Percentiles rank a stretch among this genome's conserved stretches.
phyloP scores from a whole-genome alignment of 35 echinoderm and acorn worm genomes.

The Apostichopus californicus region DNA sequence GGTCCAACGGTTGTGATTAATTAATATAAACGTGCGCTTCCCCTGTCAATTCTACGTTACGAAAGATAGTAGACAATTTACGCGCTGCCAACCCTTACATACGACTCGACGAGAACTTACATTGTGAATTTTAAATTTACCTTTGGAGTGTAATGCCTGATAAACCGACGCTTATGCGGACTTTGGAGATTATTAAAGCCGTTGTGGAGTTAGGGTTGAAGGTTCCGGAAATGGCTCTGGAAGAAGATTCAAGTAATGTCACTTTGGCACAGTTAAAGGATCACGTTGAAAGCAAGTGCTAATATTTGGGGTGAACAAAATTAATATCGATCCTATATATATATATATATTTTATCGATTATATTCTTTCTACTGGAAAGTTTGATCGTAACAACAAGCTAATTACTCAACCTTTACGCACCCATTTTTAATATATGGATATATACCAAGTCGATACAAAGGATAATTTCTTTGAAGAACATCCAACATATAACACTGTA shows the following conservation, averaged over 20 bases:
- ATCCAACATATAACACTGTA: not conserved
- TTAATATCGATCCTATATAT: not conserved
- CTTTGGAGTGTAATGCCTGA: not conserved
- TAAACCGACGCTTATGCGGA: not conserved
- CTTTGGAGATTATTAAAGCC: not conserved
- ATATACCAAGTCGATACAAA: slow-evolving; percentile 5
- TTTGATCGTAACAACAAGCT: not conserved
- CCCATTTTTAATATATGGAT: not conserved
- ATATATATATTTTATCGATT: too few species aligned
- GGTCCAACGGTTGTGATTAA: too few species aligned
- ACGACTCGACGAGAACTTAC: not conserved
- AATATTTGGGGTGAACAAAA: not conserved
- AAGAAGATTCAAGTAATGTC: slow-evolving; percentile 4
- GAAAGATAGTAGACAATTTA: not conserved
- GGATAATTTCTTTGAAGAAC: not conserved
- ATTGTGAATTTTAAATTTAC: not conserved
- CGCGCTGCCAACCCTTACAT: not conserved
- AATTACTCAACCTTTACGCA: not conserved
- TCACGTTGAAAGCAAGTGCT: not conserved
- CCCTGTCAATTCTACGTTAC: too few species aligned
- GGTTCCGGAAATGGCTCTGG: not conserved
- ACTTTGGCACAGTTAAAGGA: not conserved
- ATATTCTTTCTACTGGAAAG: not conserved
- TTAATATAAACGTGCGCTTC: too few species aligned
- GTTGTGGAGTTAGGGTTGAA: not conserved